A percentile compares a stretch with the other conserved stretches of the same genome.
Conservation (phyloP, 2,888 invertebrate genomes). For the Spilarctia lutea region DNA sequence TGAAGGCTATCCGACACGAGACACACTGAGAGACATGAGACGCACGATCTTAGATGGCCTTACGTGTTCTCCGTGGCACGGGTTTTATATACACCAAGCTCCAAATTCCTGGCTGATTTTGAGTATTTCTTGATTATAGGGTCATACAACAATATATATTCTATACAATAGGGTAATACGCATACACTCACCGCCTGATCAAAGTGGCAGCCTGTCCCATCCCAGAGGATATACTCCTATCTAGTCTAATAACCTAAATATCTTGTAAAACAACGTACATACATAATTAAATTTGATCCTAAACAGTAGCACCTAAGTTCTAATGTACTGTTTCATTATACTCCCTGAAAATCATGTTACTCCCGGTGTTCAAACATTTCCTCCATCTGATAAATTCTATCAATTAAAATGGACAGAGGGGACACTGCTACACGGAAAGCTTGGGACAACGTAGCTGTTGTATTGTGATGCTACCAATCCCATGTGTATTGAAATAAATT, state of each 20-base stretch:
- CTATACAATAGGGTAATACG: too few relatives aligned
- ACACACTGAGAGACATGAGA: too few relatives aligned
- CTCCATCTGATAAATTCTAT: neutral
- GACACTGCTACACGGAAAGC: neutral
- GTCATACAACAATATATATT: too few relatives aligned
- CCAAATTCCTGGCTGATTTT: too few relatives aligned
- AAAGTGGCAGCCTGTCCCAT: too few relatives aligned
- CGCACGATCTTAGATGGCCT: too few relatives aligned
- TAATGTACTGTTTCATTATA: neutral
- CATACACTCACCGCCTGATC: too few relatives aligned
- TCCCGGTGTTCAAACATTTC: neutral
- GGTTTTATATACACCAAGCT: too few relatives aligned
- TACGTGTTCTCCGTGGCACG: too few relatives aligned
- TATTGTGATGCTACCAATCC: neutral
- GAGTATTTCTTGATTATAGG: too few relatives aligned
- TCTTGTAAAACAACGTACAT: neutral
- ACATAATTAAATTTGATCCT: neutral
- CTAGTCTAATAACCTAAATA: neutral
- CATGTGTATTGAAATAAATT: constrained; percentile 1
- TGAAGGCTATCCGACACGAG: too few relatives aligned
- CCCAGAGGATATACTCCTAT: neutral
- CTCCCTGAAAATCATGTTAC: neutral
- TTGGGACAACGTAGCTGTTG: neutral
- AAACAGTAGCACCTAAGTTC: neutral
- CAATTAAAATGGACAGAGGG: neutral